Evolutionary conservation across 30 jellyfish, hydroid and myxozoan genomes (phyloP).

Genomic region (Catostylus mosaicus): DNA sequence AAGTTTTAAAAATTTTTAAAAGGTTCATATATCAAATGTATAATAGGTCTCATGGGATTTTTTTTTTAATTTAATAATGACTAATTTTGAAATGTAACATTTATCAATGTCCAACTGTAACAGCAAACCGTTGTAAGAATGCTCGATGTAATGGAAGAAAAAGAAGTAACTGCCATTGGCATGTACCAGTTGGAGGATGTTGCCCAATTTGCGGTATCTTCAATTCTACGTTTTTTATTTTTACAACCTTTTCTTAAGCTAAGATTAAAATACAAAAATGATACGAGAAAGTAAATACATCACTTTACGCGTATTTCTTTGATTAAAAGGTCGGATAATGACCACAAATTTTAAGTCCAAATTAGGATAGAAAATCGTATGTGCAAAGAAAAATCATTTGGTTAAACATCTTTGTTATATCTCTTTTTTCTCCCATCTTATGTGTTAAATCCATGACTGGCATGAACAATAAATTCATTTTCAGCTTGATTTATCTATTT

Average conservation of each 20-base stretch:
- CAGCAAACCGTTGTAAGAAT: constrained; percentile 59
- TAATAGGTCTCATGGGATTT: neutral
- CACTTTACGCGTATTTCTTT: neutral
- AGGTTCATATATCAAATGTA: neutral
- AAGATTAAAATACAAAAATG: neutral
- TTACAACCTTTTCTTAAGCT: neutral
- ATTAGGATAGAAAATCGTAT: neutral
- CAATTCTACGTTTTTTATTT: neutral
- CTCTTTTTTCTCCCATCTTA: neutral
- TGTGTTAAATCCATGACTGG: neutral
- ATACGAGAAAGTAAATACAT: neutral
- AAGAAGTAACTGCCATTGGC: constrained; percentile 21
- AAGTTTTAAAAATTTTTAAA: neutral
- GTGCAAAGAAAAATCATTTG: no score
- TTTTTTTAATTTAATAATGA: neutral
- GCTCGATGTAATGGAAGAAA: constrained; percentile 48
- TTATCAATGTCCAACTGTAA: neutral
- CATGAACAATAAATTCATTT: neutral
- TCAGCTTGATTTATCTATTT: neutral
- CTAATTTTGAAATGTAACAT: neutral
- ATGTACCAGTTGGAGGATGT: constrained; percentile 76
- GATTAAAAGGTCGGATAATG: neutral
- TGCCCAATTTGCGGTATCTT: constrained; percentile 86
- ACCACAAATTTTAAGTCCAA: neutral
- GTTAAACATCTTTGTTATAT: no score